These are phyloP conservation scores for Picathartes gymnocephalus DNA, from an alignment of 2,113 vertebrate species.

Conservation along the genomic window DNA sequence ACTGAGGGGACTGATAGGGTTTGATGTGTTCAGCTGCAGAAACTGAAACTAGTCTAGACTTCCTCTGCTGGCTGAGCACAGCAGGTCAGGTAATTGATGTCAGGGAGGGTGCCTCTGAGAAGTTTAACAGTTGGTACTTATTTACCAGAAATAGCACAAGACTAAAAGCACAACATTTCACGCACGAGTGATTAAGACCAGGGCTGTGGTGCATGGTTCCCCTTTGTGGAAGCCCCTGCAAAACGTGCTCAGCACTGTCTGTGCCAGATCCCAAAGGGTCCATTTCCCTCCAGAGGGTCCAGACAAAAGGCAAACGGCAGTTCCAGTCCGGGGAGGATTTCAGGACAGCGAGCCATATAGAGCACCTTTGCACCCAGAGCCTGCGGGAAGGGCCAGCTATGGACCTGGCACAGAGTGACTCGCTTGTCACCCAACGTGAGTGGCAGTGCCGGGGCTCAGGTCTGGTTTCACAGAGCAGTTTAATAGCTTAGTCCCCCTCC, in stretches of 20 bases:
- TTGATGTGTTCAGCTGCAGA: not conserved
- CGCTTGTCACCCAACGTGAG: not conserved
- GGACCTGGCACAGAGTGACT: not conserved
- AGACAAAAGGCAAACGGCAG: accelerated
- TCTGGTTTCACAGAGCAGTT: not conserved
- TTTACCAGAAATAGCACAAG: not conserved
- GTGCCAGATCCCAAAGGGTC: not conserved
- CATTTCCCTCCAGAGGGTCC: not conserved
- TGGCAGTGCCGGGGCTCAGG: not conserved
- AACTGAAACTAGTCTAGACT: not conserved
- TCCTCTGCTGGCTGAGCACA: not conserved
- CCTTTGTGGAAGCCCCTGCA: not conserved
- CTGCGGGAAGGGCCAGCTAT: not conserved
- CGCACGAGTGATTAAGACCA: accelerated
- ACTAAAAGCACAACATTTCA: not conserved
- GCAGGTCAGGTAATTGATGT: not conserved
- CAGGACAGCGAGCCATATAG: accelerated
- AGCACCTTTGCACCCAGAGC: not conserved
- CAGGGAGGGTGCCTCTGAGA: not conserved
- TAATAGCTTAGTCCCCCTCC: too few species aligned
- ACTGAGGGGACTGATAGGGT: not conserved
- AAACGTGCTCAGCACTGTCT: not conserved
- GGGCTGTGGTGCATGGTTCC: not conserved
- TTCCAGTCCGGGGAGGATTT: not conserved
- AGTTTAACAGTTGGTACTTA: not conserved